Percentiles rank a stretch among this genome's conserved stretches.
Conservation (phyloP, 1,140 invertebrate genomes). For the Centruroides vittatus region DNA sequence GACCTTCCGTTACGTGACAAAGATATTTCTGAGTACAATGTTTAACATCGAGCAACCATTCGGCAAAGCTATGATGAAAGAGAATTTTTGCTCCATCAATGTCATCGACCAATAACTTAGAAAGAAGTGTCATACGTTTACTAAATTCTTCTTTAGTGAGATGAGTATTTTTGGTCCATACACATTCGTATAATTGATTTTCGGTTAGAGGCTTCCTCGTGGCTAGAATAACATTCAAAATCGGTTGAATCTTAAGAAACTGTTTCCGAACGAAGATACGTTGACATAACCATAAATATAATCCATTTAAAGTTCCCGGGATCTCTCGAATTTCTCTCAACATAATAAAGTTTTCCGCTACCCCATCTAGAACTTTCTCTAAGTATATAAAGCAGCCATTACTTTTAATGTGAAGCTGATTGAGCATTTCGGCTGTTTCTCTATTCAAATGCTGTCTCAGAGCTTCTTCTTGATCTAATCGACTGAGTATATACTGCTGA, state of each 20-base stretch:
- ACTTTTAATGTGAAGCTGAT: constrained; percentile 90
- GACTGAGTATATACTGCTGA: constrained; percentile 82
- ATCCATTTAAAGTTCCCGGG: constrained; percentile 82
- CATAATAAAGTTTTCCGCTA: constrained; percentile 82
- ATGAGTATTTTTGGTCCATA: constrained; percentile 63
- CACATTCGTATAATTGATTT: constrained; percentile 58
- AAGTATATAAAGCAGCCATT: constrained; percentile 90
- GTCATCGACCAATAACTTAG: constrained; percentile 48
- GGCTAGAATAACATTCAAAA: constrained; percentile 75
- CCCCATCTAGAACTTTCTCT: constrained; percentile 82
- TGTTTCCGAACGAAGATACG: constrained; percentile 75
- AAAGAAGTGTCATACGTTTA: constrained; percentile 58
- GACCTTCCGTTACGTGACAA: constrained; percentile 70
- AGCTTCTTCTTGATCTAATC: constrained; percentile 68
- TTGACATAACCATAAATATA: constrained; percentile 91
- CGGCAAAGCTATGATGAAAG: constrained; percentile 82
- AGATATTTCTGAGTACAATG: constrained; percentile 90
- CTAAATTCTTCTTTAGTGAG: constrained; percentile 73
- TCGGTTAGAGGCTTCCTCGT: constrained; percentile 67
- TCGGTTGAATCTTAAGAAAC: constrained; percentile 66
- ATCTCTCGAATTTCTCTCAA: constrained; percentile 72
- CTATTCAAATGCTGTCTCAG: constrained; percentile 60
- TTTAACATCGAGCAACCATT: constrained; percentile 90
- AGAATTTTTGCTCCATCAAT: constrained; percentile 47
- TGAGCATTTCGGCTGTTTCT: constrained; percentile 84